These are phyloP conservation scores for Parotocinclus haroldoi DNA, from an alignment of 2,797 vertebrate species.

Conservation along the genomic window DNA sequence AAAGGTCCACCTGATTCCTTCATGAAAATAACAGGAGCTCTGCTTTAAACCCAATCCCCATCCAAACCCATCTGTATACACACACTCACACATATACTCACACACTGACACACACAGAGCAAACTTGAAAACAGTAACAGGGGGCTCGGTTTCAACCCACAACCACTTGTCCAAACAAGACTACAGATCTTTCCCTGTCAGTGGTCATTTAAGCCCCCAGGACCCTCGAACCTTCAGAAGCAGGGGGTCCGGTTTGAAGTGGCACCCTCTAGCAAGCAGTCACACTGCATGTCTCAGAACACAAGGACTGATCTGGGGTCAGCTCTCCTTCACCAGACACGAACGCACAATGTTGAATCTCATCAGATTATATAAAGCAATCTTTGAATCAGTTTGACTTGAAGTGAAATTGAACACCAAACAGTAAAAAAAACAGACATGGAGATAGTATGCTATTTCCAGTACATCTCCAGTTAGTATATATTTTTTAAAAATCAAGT, in stretches of 20 bases:
- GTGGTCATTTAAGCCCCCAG: conserved; percentile 32
- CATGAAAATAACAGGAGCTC: conserved; percentile 27
- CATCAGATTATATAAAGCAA: too few species aligned
- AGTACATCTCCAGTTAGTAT: too few species aligned
- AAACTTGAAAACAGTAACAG: conserved; percentile 31
- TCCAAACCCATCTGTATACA: conserved; percentile 13
- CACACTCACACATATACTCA: not conserved
- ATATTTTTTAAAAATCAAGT: too few species aligned
- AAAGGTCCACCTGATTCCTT: conserved; percentile 44
- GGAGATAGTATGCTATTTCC: too few species aligned
- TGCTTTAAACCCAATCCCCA: conserved; percentile 28
- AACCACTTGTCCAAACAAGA: conserved; percentile 50
- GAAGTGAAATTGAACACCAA: too few species aligned
- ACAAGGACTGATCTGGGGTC: conserved; percentile 4
- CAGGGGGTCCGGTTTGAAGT: conserved; percentile 44
- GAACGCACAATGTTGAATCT: too few species aligned
- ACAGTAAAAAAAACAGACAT: too few species aligned
- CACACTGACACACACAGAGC: conserved; percentile 15
- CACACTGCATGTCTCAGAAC: not conserved
- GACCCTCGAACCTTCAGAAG: conserved; percentile 30
- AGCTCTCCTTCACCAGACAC: not conserved
- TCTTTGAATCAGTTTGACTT: too few species aligned
- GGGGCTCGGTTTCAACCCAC: conserved; percentile 33
- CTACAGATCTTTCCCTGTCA: conserved; percentile 34
- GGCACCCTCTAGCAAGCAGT: conserved; percentile 24